Evolutionary conservation across 2,797 vertebrate species (phyloP).

Genomic region (Leucoraja ocellata): DNA sequence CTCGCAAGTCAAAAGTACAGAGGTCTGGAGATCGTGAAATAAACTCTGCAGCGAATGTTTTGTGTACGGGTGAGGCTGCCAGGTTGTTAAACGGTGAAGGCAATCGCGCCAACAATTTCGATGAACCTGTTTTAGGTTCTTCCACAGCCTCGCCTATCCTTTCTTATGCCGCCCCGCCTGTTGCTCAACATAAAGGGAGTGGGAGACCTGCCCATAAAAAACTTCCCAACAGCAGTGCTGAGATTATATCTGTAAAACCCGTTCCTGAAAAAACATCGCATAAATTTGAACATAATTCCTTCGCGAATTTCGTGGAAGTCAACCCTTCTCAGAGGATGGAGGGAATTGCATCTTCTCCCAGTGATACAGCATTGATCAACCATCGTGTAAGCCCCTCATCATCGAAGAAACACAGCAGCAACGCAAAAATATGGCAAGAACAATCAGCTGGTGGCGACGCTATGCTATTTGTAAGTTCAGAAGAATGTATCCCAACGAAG

Average conservation of each 20-base stretch:
- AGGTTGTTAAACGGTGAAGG: background rate
- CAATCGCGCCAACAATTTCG: background rate
- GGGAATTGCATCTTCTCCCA: background rate
- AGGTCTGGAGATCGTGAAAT: background rate
- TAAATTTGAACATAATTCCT: background rate
- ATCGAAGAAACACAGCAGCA: rapidly evolving
- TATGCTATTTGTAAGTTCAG: background rate
- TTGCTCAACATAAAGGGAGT: background rate
- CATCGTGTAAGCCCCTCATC: background rate
- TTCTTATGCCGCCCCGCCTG: background rate
- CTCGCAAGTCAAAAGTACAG: background rate
- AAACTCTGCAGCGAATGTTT: background rate
- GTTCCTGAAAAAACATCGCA: background rate
- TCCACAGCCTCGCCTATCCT: background rate
- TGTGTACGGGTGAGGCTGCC: background rate
- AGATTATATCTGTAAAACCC: background rate
- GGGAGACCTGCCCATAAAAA: constrained; percentile 6
- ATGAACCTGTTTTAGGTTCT: background rate
- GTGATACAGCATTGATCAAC: background rate
- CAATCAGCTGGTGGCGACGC: background rate
- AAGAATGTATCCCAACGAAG: background rate
- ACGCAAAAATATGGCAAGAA: background rate
- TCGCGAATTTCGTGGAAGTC: background rate
- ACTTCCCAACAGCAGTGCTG: background rate
- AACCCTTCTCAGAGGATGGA: background rate